phyloP scores from a whole-genome alignment of 2,888 invertebrate genomes.

The Xestia c-nigrum region DNA sequence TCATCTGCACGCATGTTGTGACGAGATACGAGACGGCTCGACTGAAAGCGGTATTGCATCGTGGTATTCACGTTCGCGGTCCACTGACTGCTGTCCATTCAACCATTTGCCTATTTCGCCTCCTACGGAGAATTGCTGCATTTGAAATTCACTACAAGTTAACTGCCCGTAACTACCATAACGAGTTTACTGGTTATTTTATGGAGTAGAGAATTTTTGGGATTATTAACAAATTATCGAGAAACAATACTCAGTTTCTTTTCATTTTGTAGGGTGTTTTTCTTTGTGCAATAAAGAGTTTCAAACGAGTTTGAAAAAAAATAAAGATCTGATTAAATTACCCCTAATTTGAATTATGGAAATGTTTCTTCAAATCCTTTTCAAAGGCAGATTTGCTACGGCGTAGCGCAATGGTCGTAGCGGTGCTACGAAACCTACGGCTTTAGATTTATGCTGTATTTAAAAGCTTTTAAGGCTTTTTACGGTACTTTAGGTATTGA shows the following conservation, averaged over 20 bases:
- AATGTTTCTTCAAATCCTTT: slow-evolving; percentile 56
- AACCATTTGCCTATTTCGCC: slow-evolving; percentile 67
- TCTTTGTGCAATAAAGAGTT: slow-evolving; percentile 34
- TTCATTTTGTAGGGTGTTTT: background rate
- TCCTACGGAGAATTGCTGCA: slow-evolving; percentile 56
- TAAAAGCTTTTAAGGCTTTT: background rate
- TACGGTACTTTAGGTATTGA: background rate
- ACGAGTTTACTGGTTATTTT: slow-evolving; percentile 33
- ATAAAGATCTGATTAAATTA: slow-evolving; percentile 40
- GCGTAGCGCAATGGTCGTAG: slow-evolving; percentile 44
- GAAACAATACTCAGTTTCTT: slow-evolving; percentile 17
- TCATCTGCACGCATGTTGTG: slow-evolving; percentile 57
- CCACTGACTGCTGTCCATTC: slow-evolving; percentile 73
- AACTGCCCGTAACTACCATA: slow-evolving; percentile 50
- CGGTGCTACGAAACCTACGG: slow-evolving; percentile 40
- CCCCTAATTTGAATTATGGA: slow-evolving; percentile 54
- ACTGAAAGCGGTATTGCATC: slow-evolving; percentile 69
- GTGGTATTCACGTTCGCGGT: slow-evolving; percentile 73
- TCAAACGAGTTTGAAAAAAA: slow-evolving; percentile 28
- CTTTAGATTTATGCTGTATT: slow-evolving; percentile 11
- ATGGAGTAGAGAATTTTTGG: background rate
- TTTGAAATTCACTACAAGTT: slow-evolving; percentile 57
- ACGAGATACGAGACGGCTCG: slow-evolving; percentile 58
- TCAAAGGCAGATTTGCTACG: slow-evolving; percentile 48
- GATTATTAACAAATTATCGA: background rate